phyloP scores from a whole-genome alignment of 2,888 invertebrate genomes.

The Vanessa cardui region DNA sequence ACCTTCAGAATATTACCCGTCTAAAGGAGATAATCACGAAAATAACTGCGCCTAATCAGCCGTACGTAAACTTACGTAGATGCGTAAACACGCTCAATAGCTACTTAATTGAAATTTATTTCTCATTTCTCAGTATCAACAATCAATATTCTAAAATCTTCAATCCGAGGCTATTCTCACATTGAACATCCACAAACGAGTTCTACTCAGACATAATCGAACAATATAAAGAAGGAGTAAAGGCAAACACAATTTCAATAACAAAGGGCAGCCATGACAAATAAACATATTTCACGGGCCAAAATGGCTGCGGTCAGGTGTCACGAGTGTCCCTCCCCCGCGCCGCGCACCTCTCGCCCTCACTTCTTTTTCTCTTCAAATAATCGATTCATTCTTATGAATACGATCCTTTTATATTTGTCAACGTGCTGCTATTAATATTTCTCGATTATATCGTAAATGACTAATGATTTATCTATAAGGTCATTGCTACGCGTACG shows the following conservation, averaged over 20 bases:
- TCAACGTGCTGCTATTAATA: slow-evolving; percentile 45
- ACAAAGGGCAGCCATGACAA: slow-evolving; percentile 81
- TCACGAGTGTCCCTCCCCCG: slow-evolving; percentile 64
- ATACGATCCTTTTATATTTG: slow-evolving; percentile 63
- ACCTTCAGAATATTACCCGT: slow-evolving; percentile 51
- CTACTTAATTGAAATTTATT: slow-evolving; percentile 82
- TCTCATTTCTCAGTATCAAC: slow-evolving; percentile 82
- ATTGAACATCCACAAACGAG: slow-evolving; percentile 76
- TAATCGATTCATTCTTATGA: slow-evolving; percentile 78
- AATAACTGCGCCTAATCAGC: slow-evolving; percentile 62
- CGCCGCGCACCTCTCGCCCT: slow-evolving; percentile 46
- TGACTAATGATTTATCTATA: slow-evolving; percentile 30
- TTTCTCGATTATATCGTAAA: slow-evolving; percentile 38
- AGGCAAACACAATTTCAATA: slow-evolving; percentile 83
- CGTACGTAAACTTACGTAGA: slow-evolving; percentile 54
- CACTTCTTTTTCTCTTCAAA: slow-evolving; percentile 68
- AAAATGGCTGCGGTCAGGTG: slow-evolving; percentile 83
- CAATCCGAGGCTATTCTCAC: slow-evolving; percentile 72
- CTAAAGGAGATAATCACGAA: slow-evolving; percentile 71
- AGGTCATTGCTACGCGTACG: slow-evolving; percentile 1
- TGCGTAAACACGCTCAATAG: slow-evolving; percentile 70
- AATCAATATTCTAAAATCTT: slow-evolving; percentile 80
- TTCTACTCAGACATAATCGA: slow-evolving; percentile 77
- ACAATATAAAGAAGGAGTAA: slow-evolving; percentile 82
- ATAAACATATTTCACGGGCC: slow-evolving; percentile 83